These are phyloP conservation scores for Bryconaethiops microstoma DNA, from an alignment of 2,797 vertebrate species.

Conservation along the genomic window DNA sequence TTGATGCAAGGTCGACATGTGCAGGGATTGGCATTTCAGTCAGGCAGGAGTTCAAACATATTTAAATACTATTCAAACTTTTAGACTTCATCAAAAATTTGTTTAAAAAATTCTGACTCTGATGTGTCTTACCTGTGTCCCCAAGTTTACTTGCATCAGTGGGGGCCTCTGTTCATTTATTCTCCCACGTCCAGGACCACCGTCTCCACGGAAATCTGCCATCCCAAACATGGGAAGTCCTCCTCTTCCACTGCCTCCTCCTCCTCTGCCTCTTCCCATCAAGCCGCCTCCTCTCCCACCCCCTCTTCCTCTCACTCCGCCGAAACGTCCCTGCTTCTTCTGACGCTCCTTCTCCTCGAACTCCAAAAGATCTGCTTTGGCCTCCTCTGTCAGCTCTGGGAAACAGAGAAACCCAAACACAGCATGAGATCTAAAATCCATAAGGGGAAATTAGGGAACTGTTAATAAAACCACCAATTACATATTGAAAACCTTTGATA, in stretches of 20 bases:
- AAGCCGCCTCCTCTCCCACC: constrained; percentile 48
- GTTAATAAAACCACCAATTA: no score
- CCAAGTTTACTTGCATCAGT: constrained; percentile 82
- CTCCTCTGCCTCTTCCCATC: constrained; percentile 61
- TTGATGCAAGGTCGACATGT: no score
- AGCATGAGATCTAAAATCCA: not conserved
- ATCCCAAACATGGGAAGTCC: constrained; percentile 72
- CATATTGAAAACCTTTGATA: no score
- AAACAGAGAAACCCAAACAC: not conserved
- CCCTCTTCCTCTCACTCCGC: constrained; percentile 60
- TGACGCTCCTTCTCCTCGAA: constrained; percentile 93
- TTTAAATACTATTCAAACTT: no score
- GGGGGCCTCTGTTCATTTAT: constrained; percentile 87
- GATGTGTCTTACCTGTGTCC: constrained; percentile 81
- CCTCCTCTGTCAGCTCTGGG: constrained; percentile 94
- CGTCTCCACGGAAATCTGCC: constrained; percentile 82
- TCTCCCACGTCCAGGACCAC: constrained; percentile 80
- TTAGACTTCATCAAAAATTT: no score
- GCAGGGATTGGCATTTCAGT: no score
- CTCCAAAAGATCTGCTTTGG: constrained; percentile 90
- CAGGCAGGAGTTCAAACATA: no score
- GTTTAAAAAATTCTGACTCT: no score
- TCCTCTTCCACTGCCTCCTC: constrained; percentile 70
- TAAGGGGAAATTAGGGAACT: no score
- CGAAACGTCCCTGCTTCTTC: constrained; percentile 86